Evolutionary conservation across 1,140 invertebrate genomes (phyloP), one percentile per base, ranked within the genome.

Genomic region (Orius insidiosus): DNA sequence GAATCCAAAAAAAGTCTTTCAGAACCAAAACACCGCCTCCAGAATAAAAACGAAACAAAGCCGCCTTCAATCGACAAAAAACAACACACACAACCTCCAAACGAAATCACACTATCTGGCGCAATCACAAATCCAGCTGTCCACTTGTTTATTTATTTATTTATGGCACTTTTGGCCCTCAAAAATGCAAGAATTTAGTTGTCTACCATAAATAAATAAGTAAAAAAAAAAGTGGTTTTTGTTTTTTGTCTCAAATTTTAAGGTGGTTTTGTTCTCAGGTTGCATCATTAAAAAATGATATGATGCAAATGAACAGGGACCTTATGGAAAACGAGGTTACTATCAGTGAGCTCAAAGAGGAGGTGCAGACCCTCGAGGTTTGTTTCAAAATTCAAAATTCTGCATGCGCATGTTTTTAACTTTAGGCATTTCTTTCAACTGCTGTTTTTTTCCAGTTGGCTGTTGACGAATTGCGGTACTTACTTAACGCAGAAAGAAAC

Each of bases 351-450:
- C 45, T 58, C 3, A 57, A 49, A 46, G 55, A 58, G 45, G 55
- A 58, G 52, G 57, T 58, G 4, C 50, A 54, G 33, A 57, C 55
- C 7, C 48, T 58, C 11, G 57, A 58, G 52, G 57, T 58, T 18
- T 11, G 19, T n/a, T 36, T 36, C 35, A 15, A 36, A 36, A 36
- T 36, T 36, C n/a, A 36, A 36, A 36, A 24, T 24, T 24, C 24
- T 3, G 24, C 24, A 24, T 24, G 24, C 14, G 35, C 35, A 36
- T 36, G 35, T 15, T 36, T 36, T 36, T 36, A 9, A 36, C 35
- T 15, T 36, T 11, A 4, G 3, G 35, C n/a, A 3, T 18, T 40
- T 40, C 38, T 16, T 40, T 40, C 9, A 40, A 13, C 11, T 10
- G 2, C 16, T 15, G 14, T 14, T 40, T 14, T 10, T 40, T 40